Evolutionary conservation across 2,888 invertebrate species (phyloP).

Genomic region (Megastigmus dorsalis): DNA sequence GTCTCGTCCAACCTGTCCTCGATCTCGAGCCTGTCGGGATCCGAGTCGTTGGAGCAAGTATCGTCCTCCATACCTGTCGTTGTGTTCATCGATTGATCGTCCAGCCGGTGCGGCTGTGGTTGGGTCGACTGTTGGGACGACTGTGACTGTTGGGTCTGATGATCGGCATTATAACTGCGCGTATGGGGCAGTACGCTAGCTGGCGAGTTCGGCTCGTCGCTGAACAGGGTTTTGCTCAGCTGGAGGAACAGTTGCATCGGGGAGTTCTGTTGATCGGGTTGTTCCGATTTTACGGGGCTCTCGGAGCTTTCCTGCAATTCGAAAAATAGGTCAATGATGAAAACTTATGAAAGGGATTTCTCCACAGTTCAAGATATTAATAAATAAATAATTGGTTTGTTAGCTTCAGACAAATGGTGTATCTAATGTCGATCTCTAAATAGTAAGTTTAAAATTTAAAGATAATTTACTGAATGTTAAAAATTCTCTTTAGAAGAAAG

Average conservation of each 20-base stretch:
- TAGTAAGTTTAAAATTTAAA: no score
- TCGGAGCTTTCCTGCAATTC: slow-evolving; percentile 27
- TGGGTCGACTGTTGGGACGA: slow-evolving; percentile 53
- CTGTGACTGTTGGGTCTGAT: neutral
- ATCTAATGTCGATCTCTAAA: no score
- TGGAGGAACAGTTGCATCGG: slow-evolving; percentile 70
- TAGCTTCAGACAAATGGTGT: no score
- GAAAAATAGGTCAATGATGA: no score
- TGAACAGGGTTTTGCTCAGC: slow-evolving; percentile 70
- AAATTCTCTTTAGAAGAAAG: no score
- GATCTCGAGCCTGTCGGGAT: slow-evolving; percentile 85
- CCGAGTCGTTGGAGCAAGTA: slow-evolving; percentile 83
- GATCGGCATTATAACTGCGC: slow-evolving; percentile 15
- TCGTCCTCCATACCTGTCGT: slow-evolving; percentile 66
- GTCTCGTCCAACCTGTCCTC: slow-evolving; percentile 75
- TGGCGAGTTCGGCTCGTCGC: slow-evolving; percentile 70
- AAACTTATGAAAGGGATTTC: no score
- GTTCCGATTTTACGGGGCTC: slow-evolving; percentile 10
- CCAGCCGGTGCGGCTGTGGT: slow-evolving; percentile 66
- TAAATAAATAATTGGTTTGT: no score
- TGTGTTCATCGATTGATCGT: slow-evolving; percentile 53
- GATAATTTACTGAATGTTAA: no score
- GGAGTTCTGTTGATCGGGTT: slow-evolving; percentile 67
- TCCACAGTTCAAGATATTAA: no score
- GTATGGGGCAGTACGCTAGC: slow-evolving; percentile 67